These are phyloP conservation scores for Papilio glaucus DNA, from an alignment of 1,140 invertebrate genomes.

Conservation along the genomic window DNA sequence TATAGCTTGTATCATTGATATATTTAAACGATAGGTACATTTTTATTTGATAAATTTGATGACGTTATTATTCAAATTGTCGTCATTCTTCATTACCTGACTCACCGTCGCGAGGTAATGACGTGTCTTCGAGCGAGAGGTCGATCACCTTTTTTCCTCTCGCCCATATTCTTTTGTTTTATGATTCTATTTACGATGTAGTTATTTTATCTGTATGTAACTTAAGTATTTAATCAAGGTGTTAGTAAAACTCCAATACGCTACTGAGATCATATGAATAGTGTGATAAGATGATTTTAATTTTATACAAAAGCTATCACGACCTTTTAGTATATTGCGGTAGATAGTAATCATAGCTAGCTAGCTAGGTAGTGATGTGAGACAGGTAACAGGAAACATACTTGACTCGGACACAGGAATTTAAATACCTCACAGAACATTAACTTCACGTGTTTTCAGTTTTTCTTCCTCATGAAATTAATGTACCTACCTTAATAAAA, in stretches of 20 bases:
- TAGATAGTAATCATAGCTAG: too few relatives aligned
- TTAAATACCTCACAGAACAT: too few relatives aligned
- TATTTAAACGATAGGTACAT: background rate
- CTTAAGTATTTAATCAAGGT: background rate
- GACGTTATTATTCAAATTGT: background rate
- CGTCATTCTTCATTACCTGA: conserved; percentile 27
- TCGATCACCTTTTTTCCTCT: conserved; percentile 15
- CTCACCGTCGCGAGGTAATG: background rate
- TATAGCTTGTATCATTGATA: background rate
- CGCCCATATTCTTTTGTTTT: background rate
- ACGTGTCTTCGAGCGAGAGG: background rate
- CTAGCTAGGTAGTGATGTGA: too few relatives aligned
- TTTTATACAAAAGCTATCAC: background rate
- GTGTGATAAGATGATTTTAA: background rate
- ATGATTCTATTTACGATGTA: background rate
- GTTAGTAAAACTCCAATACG: background rate
- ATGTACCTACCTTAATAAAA: too few relatives aligned
- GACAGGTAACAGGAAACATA: too few relatives aligned
- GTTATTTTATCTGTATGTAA: conserved; percentile 4
- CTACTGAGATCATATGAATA: background rate
- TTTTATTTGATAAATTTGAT: background rate
- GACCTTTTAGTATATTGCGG: background rate
- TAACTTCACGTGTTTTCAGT: too few relatives aligned
- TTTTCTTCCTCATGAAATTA: too few relatives aligned
- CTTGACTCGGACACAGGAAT: too few relatives aligned